Base-by-base conservation (phyloP, 2,113 vertebrate genomes). In the Corydoras maculifer region DNA sequence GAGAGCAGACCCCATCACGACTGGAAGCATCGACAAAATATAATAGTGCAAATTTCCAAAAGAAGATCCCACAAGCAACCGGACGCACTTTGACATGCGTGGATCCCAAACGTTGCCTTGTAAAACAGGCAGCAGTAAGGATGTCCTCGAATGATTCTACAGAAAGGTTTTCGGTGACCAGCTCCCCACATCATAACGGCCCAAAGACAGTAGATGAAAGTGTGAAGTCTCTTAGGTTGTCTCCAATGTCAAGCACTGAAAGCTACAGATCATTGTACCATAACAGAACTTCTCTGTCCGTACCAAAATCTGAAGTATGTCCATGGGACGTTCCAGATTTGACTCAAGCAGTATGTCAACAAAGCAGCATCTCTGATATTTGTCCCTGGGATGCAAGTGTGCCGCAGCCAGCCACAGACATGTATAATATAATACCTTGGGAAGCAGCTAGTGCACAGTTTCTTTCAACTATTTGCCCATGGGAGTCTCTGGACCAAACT, bases 61-160 rank as follows among this genome's bases (percentile, higher is more conserved):
- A 72, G 54, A 87, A 70, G 68, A 49, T 75, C 7, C 68, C 61
- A 9, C 73, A 76, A 72, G 58, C 84, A 11, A 83, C 81, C 35
- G 86, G 80, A 77, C 86, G 81, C 78, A 85, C 84, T 58, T 74
- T 86, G 76, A 84, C 84, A 3, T 77, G 80, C 51, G 6, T 59
- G 29, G 83, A 88, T 0, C 80, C 75, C 9, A 88, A 88, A 79
- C 87, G 87, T 15, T 83, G 75, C 35, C 87, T 89, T 14, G 83
- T 90, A 2, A 89, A 91, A 75, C 89, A 91, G 71, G 79, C 79
- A 54, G 87, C 88, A 69, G 68, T 90, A 15, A 79, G 86, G 73
- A 43, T 81, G 9, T 85, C 86, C 8, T 90, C 88, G 43, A 77
- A 31, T 13, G 88, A 89, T 74, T 90, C 87, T 5, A 51, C 71